phyloP scores from a whole-genome alignment of 2,888 invertebrate species.

The Esperia sulphurella region DNA sequence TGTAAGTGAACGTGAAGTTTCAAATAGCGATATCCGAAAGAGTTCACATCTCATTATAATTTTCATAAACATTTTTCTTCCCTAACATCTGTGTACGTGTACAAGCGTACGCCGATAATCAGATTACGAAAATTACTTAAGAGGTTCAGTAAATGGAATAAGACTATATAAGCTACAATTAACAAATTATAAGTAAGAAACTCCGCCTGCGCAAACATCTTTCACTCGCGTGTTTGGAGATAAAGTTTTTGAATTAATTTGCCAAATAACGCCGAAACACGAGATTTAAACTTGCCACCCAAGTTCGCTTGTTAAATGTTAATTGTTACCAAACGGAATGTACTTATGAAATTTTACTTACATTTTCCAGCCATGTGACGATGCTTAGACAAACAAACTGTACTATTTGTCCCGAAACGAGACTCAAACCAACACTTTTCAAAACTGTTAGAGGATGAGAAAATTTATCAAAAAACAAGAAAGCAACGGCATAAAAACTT shows the following conservation, averaged over 20 bases:
- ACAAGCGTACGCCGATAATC: no score
- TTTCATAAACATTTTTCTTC: not conserved
- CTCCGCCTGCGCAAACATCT: conserved; percentile 60
- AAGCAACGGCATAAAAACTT: no score
- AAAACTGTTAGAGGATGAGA: no score
- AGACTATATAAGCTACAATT: conserved; percentile 24
- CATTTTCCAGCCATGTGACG: not conserved
- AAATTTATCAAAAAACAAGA: no score
- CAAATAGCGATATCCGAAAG: no score
- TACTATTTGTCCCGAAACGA: no score
- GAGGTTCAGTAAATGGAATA: conserved; percentile 20
- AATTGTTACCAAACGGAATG: conserved; percentile 62
- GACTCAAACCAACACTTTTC: no score
- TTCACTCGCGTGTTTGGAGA: conserved; percentile 61
- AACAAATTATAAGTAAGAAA: conserved; percentile 31
- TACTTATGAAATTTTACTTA: conserved; percentile 25
- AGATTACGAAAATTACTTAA: conserved; percentile 20
- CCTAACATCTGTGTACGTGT: no score
- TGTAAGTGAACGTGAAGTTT: no score
- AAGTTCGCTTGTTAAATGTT: conserved; percentile 72
- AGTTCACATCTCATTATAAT: no score
- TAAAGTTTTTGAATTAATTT: conserved; percentile 72
- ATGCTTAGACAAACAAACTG: no score
- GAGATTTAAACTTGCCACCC: conserved; percentile 64
- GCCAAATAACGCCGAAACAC: conserved; percentile 71